Percentiles rank a stretch among this genome's conserved stretches.
Evolutionary conservation across 2,888 invertebrate genomes (phyloP).

Genomic region (Drosophila anceps): DNA sequence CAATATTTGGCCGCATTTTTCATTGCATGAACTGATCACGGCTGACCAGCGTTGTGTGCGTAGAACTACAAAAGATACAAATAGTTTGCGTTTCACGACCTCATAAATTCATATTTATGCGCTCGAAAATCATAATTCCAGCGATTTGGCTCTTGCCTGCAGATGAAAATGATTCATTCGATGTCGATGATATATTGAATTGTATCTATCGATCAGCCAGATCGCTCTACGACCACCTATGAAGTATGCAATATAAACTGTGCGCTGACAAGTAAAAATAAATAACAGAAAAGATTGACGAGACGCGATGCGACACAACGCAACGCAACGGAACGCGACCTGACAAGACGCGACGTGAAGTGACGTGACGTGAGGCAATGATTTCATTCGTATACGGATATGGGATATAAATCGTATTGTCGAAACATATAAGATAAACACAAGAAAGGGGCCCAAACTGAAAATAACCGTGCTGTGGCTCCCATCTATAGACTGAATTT

Average conservation of each 20-base stretch:
- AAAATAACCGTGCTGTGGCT: constrained; percentile 45
- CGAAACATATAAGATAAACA: constrained; percentile 72
- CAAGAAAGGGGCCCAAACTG: constrained; percentile 38
- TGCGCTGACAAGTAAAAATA: constrained; percentile 67
- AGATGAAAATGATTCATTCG: constrained; percentile 41
- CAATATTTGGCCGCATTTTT: constrained; percentile 12
- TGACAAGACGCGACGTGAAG: constrained; percentile 8
- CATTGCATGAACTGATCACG: constrained; percentile 27
- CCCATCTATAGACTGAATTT: constrained; percentile 23
- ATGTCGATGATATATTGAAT: constrained; percentile 45
- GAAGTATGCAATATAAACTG: constrained; percentile 81
- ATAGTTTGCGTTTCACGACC: constrained; percentile 22
- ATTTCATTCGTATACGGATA: constrained; percentile 55
- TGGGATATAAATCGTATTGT: constrained; percentile 71
- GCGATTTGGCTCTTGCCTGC: constrained; percentile 4
- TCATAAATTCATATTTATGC: constrained; percentile 46
- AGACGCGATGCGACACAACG: constrained; percentile 3
- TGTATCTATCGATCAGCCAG: constrained; percentile 33
- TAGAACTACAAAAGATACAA: constrained; percentile 34
- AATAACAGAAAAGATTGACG: constrained; percentile 46
- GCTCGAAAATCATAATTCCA: constrained; percentile 50
- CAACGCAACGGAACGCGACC: not conserved
- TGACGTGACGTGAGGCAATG: constrained; percentile 1
- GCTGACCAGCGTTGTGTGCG: constrained; percentile 6
- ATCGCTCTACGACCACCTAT: constrained; percentile 67